phyloP scores from a whole-genome alignment of 2,797 vertebrate genomes.

The Esox lucius region DNA sequence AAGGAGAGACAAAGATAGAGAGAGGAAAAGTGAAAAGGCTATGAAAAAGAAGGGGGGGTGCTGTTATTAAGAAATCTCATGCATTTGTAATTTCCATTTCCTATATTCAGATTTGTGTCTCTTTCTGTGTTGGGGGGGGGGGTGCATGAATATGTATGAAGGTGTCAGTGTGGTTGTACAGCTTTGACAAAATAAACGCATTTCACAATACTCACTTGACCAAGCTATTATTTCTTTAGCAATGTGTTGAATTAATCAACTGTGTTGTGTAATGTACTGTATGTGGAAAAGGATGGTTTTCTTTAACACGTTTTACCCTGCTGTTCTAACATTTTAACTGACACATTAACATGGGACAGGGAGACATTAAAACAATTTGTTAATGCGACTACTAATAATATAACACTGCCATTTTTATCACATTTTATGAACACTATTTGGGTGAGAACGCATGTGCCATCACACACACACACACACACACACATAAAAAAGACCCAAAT shows the following conservation, averaged over 20 bases:
- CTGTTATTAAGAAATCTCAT: slow-evolving; percentile 52
- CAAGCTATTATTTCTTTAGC: slow-evolving; percentile 16
- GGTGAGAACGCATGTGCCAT: background rate
- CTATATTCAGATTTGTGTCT: slow-evolving; percentile 49
- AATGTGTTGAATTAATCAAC: slow-evolving; percentile 9
- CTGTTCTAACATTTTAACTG: slow-evolving; percentile 20
- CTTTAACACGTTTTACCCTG: slow-evolving; percentile 20
- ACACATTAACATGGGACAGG: slow-evolving; percentile 35
- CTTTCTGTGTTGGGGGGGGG: slow-evolving; percentile 28
- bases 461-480: background rate
- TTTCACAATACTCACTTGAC: slow-evolving; percentile 37
- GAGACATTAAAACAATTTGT: slow-evolving; percentile 16
- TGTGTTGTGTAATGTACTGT: background rate
- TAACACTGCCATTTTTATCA: no score
- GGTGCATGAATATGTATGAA: slow-evolving; percentile 58
- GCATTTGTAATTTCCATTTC: slow-evolving; percentile 60
- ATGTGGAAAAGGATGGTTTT: slow-evolving; percentile 6
- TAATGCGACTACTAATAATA: no score
- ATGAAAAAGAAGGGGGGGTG: slow-evolving; percentile 7
- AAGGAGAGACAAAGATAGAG: slow-evolving; percentile 3
- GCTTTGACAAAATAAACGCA: slow-evolving; percentile 47
- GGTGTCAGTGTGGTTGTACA: slow-evolving; percentile 49
- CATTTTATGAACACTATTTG: background rate
- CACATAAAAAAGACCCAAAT: slow-evolving; percentile 11
- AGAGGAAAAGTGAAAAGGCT: slow-evolving; percentile 1